phyloP scores from a whole-genome alignment of 2,888 invertebrate genomes.

The Oithona nana region DNA sequence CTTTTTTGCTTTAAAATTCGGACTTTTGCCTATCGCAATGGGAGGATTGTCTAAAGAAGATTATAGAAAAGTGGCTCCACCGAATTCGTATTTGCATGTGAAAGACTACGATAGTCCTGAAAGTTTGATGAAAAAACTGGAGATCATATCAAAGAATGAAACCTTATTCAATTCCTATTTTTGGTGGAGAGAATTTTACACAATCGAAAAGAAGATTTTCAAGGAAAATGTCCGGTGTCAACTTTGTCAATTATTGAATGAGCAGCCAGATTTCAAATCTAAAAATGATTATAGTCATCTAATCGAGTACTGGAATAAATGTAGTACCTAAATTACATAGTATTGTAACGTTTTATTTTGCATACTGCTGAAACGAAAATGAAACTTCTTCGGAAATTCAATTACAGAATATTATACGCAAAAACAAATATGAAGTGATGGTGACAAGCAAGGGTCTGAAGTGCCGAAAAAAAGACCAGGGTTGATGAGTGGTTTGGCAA shows the following conservation, averaged over 20 bases:
- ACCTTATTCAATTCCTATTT: background rate
- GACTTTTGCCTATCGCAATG: constrained; percentile 44
- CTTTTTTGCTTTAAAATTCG: constrained; percentile 42
- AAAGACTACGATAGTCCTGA: background rate
- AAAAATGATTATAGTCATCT: background rate
- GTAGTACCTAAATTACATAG: no score
- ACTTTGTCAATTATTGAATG: background rate
- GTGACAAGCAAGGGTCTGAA: no score
- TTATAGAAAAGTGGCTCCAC: constrained; percentile 38
- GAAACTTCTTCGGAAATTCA: no score
- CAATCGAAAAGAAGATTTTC: background rate
- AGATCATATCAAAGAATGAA: background rate
- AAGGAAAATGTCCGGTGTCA: background rate
- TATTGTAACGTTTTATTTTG: no score
- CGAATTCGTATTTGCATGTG: constrained; percentile 33
- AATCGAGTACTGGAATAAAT: background rate
- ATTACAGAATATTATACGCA: no score
- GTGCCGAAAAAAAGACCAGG: no score
- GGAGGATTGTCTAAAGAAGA: constrained; percentile 33
- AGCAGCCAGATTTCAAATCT: background rate
- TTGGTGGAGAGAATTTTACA: background rate
- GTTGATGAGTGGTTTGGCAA: no score
- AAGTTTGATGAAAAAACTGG: background rate
- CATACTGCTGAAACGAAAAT: no score
- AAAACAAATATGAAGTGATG: no score